Evolutionary conservation across 37 sponge, comb jelly and placozoan genomes (phyloP).

Genomic region (Crambe crambe): DNA sequence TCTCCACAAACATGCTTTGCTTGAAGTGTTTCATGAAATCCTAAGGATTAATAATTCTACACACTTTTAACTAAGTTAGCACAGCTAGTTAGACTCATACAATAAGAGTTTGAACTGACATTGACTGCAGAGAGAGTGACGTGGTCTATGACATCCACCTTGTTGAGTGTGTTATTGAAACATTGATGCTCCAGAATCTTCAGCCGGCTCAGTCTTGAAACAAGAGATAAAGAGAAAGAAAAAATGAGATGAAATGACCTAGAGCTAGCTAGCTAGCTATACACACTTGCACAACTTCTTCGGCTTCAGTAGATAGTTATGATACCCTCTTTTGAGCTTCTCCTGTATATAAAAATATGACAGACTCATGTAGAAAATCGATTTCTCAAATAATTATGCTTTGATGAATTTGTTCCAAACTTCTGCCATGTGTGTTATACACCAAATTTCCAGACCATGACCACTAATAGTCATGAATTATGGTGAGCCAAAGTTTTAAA

Average conservation of each 20-base stretch:
- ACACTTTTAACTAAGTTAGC: not conserved
- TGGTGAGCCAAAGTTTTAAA: too few species aligned
- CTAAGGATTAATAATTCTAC: slow-evolving; percentile 6
- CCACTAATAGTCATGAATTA: too few species aligned
- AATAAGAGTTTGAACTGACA: too few species aligned
- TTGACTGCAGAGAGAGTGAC: slow-evolving; percentile 5
- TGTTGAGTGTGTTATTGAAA: slow-evolving; percentile 17
- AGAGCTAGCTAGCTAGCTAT: not conserved
- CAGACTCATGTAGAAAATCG: too few species aligned
- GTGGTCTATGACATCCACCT: slow-evolving; percentile 6
- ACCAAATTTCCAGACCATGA: too few species aligned
- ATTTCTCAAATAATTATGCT: too few species aligned
- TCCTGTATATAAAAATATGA: slow-evolving; percentile 5
- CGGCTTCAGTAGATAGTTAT: slow-evolving; percentile 32
- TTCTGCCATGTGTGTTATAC: too few species aligned
- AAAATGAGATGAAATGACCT: not conserved
- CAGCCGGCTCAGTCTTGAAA: slow-evolving; percentile 10
- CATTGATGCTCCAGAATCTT: slow-evolving; percentile 26
- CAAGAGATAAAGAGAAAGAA: not conserved
- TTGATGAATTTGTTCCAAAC: too few species aligned
- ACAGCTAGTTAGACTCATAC: not conserved
- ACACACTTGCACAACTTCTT: slow-evolving; percentile 42
- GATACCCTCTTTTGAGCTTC: not conserved
- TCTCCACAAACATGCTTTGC: slow-evolving; percentile 47
- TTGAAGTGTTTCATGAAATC: slow-evolving; percentile 17